Evolutionary conservation across 2,113 vertebrate species (phyloP).

Genomic region (Synodontis membranacea): DNA sequence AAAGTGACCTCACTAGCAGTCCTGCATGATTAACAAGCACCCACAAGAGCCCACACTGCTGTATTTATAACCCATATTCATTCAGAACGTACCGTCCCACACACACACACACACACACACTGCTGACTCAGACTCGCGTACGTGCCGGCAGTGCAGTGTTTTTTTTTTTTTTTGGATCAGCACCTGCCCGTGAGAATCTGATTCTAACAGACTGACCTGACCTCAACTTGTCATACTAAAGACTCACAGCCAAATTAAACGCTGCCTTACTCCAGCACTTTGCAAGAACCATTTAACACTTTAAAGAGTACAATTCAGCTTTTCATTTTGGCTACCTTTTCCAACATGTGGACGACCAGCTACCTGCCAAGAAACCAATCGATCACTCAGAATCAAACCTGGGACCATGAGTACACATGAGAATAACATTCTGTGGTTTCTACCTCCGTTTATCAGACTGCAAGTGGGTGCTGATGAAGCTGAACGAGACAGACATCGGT

Average conservation of each 20-base stretch:
- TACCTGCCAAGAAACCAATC: neutral
- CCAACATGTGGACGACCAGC: neutral
- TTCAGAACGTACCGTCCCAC: neutral
- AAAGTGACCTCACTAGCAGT: slow-evolving; percentile 43
- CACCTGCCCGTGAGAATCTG: slow-evolving; percentile 6
- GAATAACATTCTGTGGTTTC: neutral
- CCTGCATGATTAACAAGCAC: slow-evolving; percentile 48
- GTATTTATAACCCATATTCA: slow-evolving; percentile 47
- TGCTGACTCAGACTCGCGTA: neutral
- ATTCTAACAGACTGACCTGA: neutral
- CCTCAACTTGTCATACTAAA: slow-evolving; percentile 1
- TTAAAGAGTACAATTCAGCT: neutral
- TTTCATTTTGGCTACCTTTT: neutral
- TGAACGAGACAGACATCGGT: neutral
- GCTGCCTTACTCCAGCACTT: neutral
- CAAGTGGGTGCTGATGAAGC: neutral
- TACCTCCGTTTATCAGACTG: neutral
- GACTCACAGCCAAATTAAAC: neutral
- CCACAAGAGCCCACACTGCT: slow-evolving; percentile 5
- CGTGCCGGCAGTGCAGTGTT: neutral
- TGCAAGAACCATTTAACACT: neutral
- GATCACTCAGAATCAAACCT: neutral
- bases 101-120: slow-evolving; percentile 10
- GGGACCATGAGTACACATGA: neutral
- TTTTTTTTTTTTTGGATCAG: slow-evolving; percentile 12